These are phyloP conservation scores for Unio pictorum DNA, from an alignment of 2,888 invertebrate species.

Conservation along the genomic window DNA sequence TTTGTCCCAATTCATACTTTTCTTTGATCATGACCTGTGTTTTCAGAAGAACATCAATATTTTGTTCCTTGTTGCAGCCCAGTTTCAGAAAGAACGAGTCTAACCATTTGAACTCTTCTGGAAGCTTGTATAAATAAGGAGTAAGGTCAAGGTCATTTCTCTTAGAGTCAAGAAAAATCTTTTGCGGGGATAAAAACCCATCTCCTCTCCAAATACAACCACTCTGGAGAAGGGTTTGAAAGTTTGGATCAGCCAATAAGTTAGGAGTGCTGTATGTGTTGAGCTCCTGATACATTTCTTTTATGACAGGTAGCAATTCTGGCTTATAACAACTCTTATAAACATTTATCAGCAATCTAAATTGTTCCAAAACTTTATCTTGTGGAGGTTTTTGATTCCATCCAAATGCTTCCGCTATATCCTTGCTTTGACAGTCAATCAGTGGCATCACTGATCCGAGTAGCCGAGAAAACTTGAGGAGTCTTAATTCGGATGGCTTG, in stretches of 20 bases:
- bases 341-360: slow-evolving; percentile 3
- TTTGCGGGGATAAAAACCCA: slow-evolving; percentile 7
- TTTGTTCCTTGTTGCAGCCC: slow-evolving; percentile 10
- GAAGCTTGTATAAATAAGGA: slow-evolving; percentile 17
- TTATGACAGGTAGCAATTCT: slow-evolving; percentile 9
- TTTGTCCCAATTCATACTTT: neutral
- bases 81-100: slow-evolving; percentile 6
- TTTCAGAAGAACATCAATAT: neutral
- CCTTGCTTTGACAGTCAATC: neutral
- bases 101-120: slow-evolving; percentile 8
- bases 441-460: slow-evolving; percentile 13
- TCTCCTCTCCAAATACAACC: slow-evolving; percentile 15
- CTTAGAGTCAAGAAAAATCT: slow-evolving; percentile 4
- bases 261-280: too few relatives aligned
- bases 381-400: slow-evolving; percentile 3
- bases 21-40: slow-evolving; percentile 11
- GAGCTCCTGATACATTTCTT: slow-evolving; percentile 5
- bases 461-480: slow-evolving; percentile 1
- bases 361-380: slow-evolving; percentile 9
- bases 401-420: slow-evolving; percentile 1
- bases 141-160: slow-evolving; percentile 9
- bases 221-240: neutral
- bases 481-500: slow-evolving; percentile 9
- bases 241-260: neutral
- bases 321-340: slow-evolving; percentile 12